These are phyloP conservation scores for Alligator mississippiensis DNA, from an alignment of 2,113 vertebrate species.

Conservation along the genomic window DNA sequence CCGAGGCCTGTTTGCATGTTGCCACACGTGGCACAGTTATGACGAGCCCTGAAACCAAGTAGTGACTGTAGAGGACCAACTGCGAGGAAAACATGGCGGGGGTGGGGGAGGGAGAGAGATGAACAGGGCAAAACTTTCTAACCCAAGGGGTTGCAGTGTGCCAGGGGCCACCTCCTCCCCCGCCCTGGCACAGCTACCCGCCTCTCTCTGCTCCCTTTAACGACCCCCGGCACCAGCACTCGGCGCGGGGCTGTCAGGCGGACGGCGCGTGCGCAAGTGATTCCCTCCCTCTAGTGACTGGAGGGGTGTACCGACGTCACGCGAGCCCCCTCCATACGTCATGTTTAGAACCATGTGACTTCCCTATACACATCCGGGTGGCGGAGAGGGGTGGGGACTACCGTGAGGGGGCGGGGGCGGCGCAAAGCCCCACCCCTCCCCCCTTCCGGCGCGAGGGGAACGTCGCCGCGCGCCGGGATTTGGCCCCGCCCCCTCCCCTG, in stretches of 20 bases:
- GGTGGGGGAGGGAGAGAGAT: not conserved
- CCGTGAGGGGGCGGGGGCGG: not conserved
- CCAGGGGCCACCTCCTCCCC: not conserved
- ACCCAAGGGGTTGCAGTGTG: too few relatives aligned
- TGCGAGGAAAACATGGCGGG: not conserved
- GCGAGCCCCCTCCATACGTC: fast-evolving
- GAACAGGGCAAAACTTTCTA: not conserved
- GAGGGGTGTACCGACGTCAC: fast-evolving
- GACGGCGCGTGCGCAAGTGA: fast-evolving
- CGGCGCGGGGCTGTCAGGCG: not conserved
- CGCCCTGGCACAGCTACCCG: not conserved
- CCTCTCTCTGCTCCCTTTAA: not conserved
- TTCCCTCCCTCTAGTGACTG: fast-evolving
- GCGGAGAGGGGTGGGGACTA: not conserved
- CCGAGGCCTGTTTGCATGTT: too few relatives aligned
- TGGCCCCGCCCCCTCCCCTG: not conserved
- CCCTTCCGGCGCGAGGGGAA: not conserved
- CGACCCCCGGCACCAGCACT: not conserved
- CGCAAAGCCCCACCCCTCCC: slow-evolving; percentile 24
- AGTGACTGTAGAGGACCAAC: too few relatives aligned
- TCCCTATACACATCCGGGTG: slow-evolving; percentile 36
- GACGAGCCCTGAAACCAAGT: too few relatives aligned
- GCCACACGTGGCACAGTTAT: too few relatives aligned
- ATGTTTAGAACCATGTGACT: not conserved
- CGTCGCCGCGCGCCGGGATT: not conserved